phyloP scores from a whole-genome alignment of 2,113 vertebrate species.

The Syrmaticus mikado region DNA sequence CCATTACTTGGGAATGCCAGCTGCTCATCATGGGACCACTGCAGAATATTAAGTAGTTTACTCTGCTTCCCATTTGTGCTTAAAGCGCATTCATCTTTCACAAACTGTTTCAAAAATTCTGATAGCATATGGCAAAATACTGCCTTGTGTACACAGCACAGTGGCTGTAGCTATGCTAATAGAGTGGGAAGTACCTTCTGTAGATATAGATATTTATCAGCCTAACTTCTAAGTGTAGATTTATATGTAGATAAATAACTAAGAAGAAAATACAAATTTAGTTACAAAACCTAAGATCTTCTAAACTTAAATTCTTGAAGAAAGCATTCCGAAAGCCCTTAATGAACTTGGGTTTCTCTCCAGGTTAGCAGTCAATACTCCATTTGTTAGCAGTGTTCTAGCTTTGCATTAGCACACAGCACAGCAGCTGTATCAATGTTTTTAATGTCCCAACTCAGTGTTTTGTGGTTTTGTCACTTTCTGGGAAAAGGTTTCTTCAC shows the following conservation, averaged over 20 bases:
- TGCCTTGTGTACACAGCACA: background rate
- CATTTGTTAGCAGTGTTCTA: background rate
- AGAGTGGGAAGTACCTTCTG: background rate
- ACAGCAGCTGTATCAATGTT: background rate
- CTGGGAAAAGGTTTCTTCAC: background rate
- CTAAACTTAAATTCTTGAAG: background rate
- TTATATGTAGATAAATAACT: background rate
- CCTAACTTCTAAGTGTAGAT: too few relatives aligned
- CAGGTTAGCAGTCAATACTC: background rate
- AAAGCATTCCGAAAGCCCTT: background rate
- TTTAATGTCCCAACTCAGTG: background rate
- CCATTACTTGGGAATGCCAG: conserved; percentile 56
- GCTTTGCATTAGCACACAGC: too few relatives aligned
- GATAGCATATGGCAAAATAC: background rate
- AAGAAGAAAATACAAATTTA: conserved; percentile 57
- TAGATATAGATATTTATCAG: background rate
- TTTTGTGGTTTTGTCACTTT: background rate
- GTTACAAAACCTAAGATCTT: conserved; percentile 53
- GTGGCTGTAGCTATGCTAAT: background rate
- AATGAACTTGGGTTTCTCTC: background rate
- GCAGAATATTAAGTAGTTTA: conserved; percentile 66
- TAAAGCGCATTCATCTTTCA: conserved; percentile 53
- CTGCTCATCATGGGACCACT: conserved; percentile 31
- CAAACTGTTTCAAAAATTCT: conserved; percentile 40
- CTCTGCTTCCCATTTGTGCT: conserved; percentile 62